Evolutionary conservation across 2,888 invertebrate species (phyloP), one percentile per base, ranked within the genome.

Genomic region (Nomada flava): DNA sequence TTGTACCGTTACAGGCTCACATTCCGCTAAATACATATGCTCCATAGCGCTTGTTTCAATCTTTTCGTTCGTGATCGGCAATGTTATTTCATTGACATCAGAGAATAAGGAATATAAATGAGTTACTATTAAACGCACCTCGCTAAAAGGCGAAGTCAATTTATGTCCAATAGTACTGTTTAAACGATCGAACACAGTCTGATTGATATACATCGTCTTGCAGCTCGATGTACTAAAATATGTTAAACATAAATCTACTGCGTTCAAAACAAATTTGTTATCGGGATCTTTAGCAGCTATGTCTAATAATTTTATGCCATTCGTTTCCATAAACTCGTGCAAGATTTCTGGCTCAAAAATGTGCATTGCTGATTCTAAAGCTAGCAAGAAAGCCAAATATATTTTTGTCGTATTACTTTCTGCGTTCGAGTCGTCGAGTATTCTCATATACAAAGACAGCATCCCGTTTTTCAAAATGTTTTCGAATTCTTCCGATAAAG

Each of bases 61-160:
- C 93, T 89, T 82, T 10, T 63, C 71, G 20, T 26, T 53, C 0
- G 92, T 92, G 0, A 94, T 94, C 13, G 91, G 26, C 5, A 85
- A 84, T 82, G 95, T 93, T 18, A 96, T 91, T 77, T 95, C 95
- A 71, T 95, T 93, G 7, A 95, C 91, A 83, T 94, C 93, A 87
- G 96, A 95, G 96, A 98, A 96, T 29, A 96, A 93, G 52, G 96
- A 95, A 90, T 97, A 96, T 64, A 98, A 95, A 88, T 98, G 97
- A 0, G 97, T 95, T 1, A 97, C 96, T 73, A 97, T 93, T 23
- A 97, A 94, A 23, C 98, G 95, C 2, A 97, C 94, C 95, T 77
- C 84, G 18, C 88, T 88, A 74, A 89, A 90, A 13, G 93, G 89
- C 9, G 93, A 93, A 59, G 89, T 90, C 63, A 93, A 79, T 84